phyloP scores from a whole-genome alignment of 2,797 vertebrate genomes.

The Clarias fuscus region DNA sequence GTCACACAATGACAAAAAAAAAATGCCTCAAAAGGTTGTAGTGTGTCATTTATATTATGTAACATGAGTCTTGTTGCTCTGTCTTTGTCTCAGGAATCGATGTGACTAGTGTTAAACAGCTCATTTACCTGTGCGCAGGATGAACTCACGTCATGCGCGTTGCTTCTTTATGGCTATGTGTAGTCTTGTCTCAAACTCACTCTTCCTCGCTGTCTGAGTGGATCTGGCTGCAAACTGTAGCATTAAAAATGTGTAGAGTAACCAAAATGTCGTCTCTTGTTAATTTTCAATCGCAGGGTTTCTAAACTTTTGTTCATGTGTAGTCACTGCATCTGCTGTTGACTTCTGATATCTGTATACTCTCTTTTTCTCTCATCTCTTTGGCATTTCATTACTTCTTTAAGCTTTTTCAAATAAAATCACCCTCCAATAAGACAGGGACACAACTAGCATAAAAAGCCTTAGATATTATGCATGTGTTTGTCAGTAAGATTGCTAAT shows the following conservation, averaged over 20 bases:
- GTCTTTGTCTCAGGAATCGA: constrained; percentile 32
- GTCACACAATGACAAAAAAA: not conserved
- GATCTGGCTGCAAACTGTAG: constrained; percentile 12
- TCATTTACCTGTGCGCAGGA: not conserved
- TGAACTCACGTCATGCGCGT: not conserved
- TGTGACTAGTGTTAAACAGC: not conserved
- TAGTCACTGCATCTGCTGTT: not conserved
- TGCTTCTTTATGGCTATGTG: not conserved
- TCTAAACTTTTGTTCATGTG: constrained; percentile 7
- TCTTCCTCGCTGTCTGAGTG: not conserved
- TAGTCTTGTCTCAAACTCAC: not conserved
- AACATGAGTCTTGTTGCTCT: not conserved
- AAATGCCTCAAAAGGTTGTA: constrained; percentile 10
- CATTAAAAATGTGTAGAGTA: not conserved
- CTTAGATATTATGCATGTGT: constrained; percentile 38
- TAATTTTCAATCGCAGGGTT: constrained; percentile 11
- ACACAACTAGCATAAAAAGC: constrained; percentile 36
- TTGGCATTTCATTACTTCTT: constrained; percentile 1
- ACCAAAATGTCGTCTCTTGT: not conserved
- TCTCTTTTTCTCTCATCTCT: not conserved
- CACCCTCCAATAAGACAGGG: constrained; percentile 21
- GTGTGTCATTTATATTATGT: constrained; percentile 2
- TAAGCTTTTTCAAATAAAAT: constrained; percentile 18
- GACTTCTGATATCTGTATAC: not conserved
- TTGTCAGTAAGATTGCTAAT: constrained; percentile 43